Base-by-base conservation (phyloP, 2,888 invertebrate species). In the Hymenopus coronatus region DNA sequence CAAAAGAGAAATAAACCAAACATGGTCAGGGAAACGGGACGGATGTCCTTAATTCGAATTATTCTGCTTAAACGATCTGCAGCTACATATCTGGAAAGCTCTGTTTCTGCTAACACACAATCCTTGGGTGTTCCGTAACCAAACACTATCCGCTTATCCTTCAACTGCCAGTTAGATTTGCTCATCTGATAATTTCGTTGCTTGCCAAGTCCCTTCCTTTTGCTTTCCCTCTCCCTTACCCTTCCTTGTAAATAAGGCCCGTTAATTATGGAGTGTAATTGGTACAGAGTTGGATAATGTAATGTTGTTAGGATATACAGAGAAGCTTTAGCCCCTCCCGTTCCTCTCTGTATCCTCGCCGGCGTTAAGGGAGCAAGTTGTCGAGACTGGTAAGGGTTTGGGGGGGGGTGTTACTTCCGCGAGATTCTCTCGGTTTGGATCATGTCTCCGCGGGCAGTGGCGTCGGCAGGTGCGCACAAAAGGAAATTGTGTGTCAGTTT, bases 191-290 rank as follows among this genome's bases (percentile, higher is more conserved):
- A 87, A 89, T 89, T 87, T 70, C 83, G 81, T 46, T 70, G 85
- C 33, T 83, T 82, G 82, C n/a, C 28, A 87, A n/a, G 82, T 82
- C 87, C 82, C 83, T 14, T 15, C 28, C 30, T 27, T 40, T 46
- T n/a, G 83, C 40, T 25, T 70, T 84, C 70, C 84, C n/a, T 88
- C 84, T 88, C 88, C n/a, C 70, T 84, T 33, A 14, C 88, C 81
- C 88, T 85, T 88, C 81, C 88, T 85, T 88, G 88, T 88, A 88
- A 88, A 88, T 88, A 88, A 88, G 88, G 87, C 81, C 81, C 87
- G 87, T 91, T 91, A 91, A 91, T 91, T 91, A 91, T 90, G 89
- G 89, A 89, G 88, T 84, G 89, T 91, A 91, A 91, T 91, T 91
- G 90, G 89, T 87, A 90, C 89, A 90, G 90, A 90, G 90, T 88